Base-by-base conservation (phyloP, 1,140 invertebrate species). In the Penaeus japonicus region DNA sequence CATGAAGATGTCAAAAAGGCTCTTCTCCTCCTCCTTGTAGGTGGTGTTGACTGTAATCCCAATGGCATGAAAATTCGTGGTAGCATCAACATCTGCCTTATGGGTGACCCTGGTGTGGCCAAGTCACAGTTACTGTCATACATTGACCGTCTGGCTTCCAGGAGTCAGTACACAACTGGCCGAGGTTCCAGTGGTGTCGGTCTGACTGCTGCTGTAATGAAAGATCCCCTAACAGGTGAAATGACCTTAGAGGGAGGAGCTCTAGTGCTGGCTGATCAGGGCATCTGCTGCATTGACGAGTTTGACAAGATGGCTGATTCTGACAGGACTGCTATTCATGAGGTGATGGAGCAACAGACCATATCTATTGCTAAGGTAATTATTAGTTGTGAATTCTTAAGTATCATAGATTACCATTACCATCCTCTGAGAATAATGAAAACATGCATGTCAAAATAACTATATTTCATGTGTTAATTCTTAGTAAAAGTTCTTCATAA, bases 261-360 rank as follows among this genome's bases (percentile, higher is more conserved):
- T n/a, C 93, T 99, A 1, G 99, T 99, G 18, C 92, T 99, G 75
- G 99, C 99, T 22, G 99, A 99, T 94, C 96, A 98, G 90, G 95
- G 99, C 32, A 97, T 99, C 57, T 99, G 99, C 92, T 99, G 99
- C 92, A 99, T 99, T 93, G 99, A 99, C 92, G 99, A 99, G 93
- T 99, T 99, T 93, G 99, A 99, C 93, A 99, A 99, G 94, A 99
- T 99, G 98, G 96, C 98, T 70, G 98, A 99, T 87, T 92, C 93
- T 20, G 99, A 99, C 93, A 94, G 98, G 91, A 99, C 98, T 0
- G 97, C 99, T 62, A 99, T 99, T 91, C 99, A 99, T 92, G 99
- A 99, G 93, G 98, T 98, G 10, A 99, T 99, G 99, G 99, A 99
- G 94, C 99, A 99, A 92, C 99, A 99, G 93, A 99, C 99, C 1